Conservation (phyloP, 2,797 vertebrate species). For the Fratercula arctica region DNA sequence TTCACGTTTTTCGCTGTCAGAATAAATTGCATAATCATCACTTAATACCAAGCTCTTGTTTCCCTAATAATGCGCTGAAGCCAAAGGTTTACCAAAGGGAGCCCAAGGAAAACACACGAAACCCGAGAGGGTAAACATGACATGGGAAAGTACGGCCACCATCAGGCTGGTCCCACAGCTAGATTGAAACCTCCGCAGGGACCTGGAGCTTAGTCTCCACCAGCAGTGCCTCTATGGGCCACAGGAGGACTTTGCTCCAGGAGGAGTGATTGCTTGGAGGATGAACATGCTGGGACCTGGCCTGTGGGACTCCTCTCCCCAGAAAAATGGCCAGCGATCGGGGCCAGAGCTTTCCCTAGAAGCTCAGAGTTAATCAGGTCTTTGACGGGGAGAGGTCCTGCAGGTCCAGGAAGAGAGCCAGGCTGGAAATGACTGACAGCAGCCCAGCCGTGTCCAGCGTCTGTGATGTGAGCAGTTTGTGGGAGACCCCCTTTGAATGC, state of each 20-base stretch:
- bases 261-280: not conserved
- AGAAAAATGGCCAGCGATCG: not conserved
- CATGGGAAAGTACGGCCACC: rapidly evolving
- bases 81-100: slow-evolving; percentile 52
- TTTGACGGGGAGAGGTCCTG: not conserved
- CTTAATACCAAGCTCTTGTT: slow-evolving; percentile 69
- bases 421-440: not conserved
- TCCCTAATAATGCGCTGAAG: slow-evolving; percentile 56
- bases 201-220: not conserved
- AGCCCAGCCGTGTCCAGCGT: rapidly evolving
- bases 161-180: not conserved
- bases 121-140: slow-evolving; percentile 23
- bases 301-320: not conserved
- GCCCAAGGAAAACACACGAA: slow-evolving; percentile 43
- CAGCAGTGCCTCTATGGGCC: not conserved
- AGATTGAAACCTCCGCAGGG: not conserved
- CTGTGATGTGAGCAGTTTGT: rapidly evolving
- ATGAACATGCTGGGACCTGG: not conserved
- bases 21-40: slow-evolving; percentile 74
- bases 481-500: not conserved
- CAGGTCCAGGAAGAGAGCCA: rapidly evolving
- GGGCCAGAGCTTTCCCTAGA: not conserved
- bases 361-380: not conserved
- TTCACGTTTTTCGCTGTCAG: slow-evolving; percentile 71
- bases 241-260: not conserved